These are phyloP conservation scores for Gymnobelideus leadbeateri DNA, from an alignment of 2,113 vertebrate species.

Conservation along the genomic window DNA sequence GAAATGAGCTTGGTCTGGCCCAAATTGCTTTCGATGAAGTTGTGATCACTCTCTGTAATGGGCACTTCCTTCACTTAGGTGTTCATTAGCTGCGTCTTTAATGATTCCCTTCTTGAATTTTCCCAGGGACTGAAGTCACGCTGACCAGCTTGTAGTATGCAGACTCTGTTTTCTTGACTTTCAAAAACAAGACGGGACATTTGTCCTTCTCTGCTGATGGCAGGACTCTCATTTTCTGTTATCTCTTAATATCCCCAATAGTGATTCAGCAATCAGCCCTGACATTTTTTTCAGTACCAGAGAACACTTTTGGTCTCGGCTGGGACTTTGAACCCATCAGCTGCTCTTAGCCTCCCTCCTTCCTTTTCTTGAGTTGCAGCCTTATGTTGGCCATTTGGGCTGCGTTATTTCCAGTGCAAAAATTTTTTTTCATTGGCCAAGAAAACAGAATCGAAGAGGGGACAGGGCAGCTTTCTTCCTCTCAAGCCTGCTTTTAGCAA, in stretches of 20 bases:
- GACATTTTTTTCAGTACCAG: not conserved
- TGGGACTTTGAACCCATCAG: not conserved
- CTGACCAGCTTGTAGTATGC: not conserved
- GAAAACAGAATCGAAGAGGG: not conserved
- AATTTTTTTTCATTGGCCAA: not conserved
- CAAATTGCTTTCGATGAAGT: not conserved
- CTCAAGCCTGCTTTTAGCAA: not conserved
- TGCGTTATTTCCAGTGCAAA: not conserved
- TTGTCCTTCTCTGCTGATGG: not conserved
- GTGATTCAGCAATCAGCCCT: not conserved
- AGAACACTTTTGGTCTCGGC: not conserved
- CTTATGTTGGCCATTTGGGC: not conserved
- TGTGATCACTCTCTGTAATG: not conserved
- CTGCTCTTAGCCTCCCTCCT: not conserved
- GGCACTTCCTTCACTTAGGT: not conserved
- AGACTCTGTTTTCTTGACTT: not conserved
- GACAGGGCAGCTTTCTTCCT: not conserved
- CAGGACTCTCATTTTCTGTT: not conserved
- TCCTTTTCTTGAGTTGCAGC: not conserved
- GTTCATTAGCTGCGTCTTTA: not conserved
- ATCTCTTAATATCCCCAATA: not conserved
- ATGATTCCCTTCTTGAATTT: not conserved
- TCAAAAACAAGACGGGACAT: not conserved
- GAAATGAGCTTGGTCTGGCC: not conserved
- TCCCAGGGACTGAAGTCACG: not conserved